Conservation (phyloP, 2,797 vertebrate species). For the Triplophysa bombifrons region DNA sequence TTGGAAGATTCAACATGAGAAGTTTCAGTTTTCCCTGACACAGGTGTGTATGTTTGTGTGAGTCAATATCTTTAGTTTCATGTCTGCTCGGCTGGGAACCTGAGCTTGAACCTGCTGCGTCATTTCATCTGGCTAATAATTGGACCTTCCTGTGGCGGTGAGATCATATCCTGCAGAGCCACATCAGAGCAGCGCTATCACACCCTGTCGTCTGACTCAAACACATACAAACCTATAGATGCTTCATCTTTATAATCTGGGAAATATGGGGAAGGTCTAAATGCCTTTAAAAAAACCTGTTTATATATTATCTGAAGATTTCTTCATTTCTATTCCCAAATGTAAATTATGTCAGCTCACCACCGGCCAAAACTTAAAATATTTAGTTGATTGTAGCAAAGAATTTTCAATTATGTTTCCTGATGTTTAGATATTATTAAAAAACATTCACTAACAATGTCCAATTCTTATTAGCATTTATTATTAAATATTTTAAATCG, state of each 20-base stretch:
- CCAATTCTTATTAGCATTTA: too few species aligned
- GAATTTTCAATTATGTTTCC: too few species aligned
- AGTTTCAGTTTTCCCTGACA: constrained; percentile 39
- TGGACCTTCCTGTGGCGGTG: constrained; percentile 58
- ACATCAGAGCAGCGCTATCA: constrained; percentile 51
- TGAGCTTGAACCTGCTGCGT: constrained; percentile 44
- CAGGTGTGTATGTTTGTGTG: constrained; percentile 34
- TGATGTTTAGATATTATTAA: too few species aligned
- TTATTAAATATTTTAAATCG: too few species aligned
- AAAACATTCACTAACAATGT: too few species aligned
- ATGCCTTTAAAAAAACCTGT: too few species aligned
- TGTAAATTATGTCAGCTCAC: neutral
- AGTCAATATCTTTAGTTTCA: constrained; percentile 35
- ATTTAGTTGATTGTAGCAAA: too few species aligned
- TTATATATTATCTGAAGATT: too few species aligned
- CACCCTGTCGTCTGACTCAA: constrained; percentile 44
- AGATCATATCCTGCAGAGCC: constrained; percentile 60
- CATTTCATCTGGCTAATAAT: constrained; percentile 59
- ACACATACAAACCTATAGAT: constrained; percentile 9
- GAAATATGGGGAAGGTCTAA: neutral
- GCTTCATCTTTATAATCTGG: neutral
- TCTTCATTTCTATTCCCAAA: neutral
- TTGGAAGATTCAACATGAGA: neutral
- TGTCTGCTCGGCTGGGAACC: constrained; percentile 45
- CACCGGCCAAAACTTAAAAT: too few species aligned